These are phyloP conservation scores for Drosophila simulans DNA, from an alignment of 1,140 invertebrate genomes.

Conservation along the genomic window DNA sequence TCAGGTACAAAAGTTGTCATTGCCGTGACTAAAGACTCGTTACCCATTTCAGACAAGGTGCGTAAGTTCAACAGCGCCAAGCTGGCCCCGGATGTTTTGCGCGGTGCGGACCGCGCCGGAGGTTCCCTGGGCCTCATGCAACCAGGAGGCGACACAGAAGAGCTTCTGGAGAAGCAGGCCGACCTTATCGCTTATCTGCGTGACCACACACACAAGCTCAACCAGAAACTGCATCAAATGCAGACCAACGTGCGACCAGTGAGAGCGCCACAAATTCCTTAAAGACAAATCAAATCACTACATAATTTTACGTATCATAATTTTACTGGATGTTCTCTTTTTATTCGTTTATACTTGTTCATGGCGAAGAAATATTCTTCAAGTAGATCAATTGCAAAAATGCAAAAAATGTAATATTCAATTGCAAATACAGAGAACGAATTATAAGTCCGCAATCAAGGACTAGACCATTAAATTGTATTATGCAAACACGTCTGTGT, in stretches of 20 bases:
- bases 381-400: slow-evolving; percentile 33
- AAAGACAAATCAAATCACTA: slow-evolving; percentile 13
- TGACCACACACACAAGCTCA: slow-evolving; percentile 85
- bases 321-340: slow-evolving; percentile 34
- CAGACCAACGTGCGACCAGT: slow-evolving; percentile 68
- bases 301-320: slow-evolving; percentile 23
- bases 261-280: slow-evolving; percentile 65
- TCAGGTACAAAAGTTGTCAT: no score
- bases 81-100: slow-evolving; percentile 86
- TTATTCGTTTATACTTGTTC: slow-evolving; percentile 42
- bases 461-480: slow-evolving; percentile 14
- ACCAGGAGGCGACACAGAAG: slow-evolving; percentile 86
- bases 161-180: slow-evolving; percentile 88
- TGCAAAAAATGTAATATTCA: slow-evolving; percentile 30
- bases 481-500: slow-evolving; percentile 34
- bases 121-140: slow-evolving; percentile 87
- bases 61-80: slow-evolving; percentile 86
- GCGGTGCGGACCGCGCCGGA: slow-evolving; percentile 85
- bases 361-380: slow-evolving; percentile 66
- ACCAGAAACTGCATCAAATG: slow-evolving; percentile 85
- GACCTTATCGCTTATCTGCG: slow-evolving; percentile 85
- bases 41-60: slow-evolving; percentile 85
- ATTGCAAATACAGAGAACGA: slow-evolving; percentile 57
- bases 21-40: neutral
- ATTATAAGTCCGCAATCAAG: slow-evolving; percentile 15